A percentile compares a stretch with the other conserved stretches of the same genome.
These are phyloP conservation scores for Psittacus erithacus DNA, from an alignment of 2,113 vertebrate species.

Conservation along the genomic window DNA sequence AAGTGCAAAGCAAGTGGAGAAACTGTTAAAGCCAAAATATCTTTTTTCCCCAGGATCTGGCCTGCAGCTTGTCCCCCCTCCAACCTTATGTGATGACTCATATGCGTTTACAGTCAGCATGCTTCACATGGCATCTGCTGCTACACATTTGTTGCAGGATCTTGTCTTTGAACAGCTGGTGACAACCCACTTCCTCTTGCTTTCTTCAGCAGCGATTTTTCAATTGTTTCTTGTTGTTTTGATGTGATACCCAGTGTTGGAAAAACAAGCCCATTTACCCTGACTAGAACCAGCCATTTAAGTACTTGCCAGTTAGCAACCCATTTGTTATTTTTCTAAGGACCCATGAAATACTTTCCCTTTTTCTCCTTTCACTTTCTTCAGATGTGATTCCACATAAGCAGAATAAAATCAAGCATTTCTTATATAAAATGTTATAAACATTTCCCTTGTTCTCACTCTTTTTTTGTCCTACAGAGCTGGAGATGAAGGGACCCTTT, in stretches of 20 bases:
- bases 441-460: neutral
- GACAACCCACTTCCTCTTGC: conserved; percentile 51
- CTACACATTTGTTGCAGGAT: conserved; percentile 34
- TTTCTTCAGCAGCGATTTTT: conserved; percentile 37
- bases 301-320: conserved; percentile 24
- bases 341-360: neutral
- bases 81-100: conserved; percentile 8
- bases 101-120: neutral
- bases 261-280: conserved; percentile 61
- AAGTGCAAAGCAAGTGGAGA: neutral
- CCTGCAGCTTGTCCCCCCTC: neutral
- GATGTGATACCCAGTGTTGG: conserved; percentile 50
- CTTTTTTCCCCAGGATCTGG: neutral
- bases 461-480: neutral
- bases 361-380: neutral
- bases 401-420: neutral
- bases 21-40: neutral
- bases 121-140: conserved; percentile 37
- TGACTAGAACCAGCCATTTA: conserved; percentile 38
- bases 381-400: neutral
- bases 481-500: neutral
- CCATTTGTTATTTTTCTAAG: conserved; percentile 14
- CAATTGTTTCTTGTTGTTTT: conserved; percentile 57
- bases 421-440: neutral
- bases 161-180: conserved; percentile 60